Conservation (phyloP, 64 coral and sea anemone species). For the Dendrophyllia cribrosa region DNA sequence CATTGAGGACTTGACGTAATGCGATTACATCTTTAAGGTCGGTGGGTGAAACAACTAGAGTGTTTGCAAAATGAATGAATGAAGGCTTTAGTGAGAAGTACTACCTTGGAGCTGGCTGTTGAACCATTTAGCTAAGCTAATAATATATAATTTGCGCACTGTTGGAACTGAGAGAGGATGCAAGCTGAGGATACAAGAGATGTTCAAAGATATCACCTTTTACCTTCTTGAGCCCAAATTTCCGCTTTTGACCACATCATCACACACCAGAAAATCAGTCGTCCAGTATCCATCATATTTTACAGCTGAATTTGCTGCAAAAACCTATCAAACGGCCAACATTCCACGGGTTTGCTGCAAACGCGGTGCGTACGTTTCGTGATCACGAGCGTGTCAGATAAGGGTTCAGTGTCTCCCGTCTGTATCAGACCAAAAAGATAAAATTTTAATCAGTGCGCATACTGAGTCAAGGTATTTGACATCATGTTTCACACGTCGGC, state of each 20-base stretch:
- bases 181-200: not conserved
- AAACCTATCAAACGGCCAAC: not conserved
- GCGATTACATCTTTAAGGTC: not conserved
- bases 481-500: not conserved
- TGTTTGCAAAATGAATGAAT: too few species aligned
- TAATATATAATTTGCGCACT: not conserved
- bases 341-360: not conserved
- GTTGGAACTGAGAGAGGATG: too few species aligned
- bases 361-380: not conserved
- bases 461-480: not conserved
- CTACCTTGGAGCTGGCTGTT: too few species aligned
- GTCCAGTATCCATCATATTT: not conserved
- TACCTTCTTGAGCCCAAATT: conserved; percentile 17
- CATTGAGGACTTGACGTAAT: too few species aligned
- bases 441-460: not conserved
- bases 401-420: not conserved
- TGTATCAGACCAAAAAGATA: not conserved
- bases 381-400: not conserved
- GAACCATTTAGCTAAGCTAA: too few species aligned
- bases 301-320: not conserved
- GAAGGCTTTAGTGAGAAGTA: too few species aligned
- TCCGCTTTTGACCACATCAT: not conserved
- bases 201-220: not conserved
- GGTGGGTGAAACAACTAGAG: not conserved
- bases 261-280: conserved; percentile 1